Base-by-base conservation (phyloP, 2,113 vertebrate genomes). In the Brachirus orientalis region DNA sequence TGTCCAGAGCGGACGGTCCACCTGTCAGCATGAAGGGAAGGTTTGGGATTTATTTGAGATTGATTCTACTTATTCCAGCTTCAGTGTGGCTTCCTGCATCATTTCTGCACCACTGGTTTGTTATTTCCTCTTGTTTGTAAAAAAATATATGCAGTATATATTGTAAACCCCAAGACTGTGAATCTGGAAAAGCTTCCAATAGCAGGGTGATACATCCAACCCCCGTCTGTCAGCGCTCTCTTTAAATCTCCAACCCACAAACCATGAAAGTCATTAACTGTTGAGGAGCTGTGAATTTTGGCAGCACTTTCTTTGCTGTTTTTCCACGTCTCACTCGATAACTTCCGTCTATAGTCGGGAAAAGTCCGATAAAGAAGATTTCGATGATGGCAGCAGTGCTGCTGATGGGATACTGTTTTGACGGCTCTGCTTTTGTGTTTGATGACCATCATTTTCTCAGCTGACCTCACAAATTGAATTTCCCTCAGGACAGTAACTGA, bases 401-500 rank as follows among this genome's bases (percentile, higher is more conserved):
- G 38, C 38, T 40, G 11, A 28, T 9, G 14, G 12, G 40, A 43
- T 14, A 9, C 4, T 40, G 38, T 40, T 12, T 40, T 12, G 8
- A 14, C 10, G 11, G 40, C 28, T 28, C 28, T 4, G 3, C 28
- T 6, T 12, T 43, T 43, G 40, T 43, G 14, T 11, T 43, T 43
- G 40, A 5, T 43, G 12, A 6, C 28, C 28, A 6, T 28, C 28
- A 66, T 52, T 72, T 60, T 72, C 73, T 69, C 58, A 3, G 14
- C 53, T 7, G 74, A 19, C 51, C 18, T 22, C 53, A 61, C 52
- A 82, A 75, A 86, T 69, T 80, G 59, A 74, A 81, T 83, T 76
- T 55, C 83, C 79, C 50, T 40, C 52, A 37, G 69, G 75, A 72
- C 61, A 37, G 63, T 57, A 69, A 63, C 80, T 45, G 65, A 16